A percentile compares a stretch with the other conserved stretches of the same genome.
Conservation (phyloP, 2,797 vertebrate species). For the Antrozous pallidus region DNA sequence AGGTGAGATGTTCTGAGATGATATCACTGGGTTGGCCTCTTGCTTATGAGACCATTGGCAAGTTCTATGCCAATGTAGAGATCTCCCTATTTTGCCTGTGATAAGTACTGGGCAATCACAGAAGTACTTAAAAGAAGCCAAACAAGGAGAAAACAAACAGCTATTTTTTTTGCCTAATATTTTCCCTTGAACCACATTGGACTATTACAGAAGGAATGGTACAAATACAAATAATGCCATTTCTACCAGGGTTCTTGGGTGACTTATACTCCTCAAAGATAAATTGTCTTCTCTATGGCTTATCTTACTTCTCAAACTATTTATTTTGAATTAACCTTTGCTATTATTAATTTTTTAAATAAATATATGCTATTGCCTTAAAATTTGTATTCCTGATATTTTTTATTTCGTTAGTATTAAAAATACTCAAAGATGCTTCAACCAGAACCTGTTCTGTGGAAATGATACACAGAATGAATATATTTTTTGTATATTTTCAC, state of each 20-base stretch:
- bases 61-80: not conserved
- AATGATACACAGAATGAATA: not conserved
- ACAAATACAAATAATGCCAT: not conserved
- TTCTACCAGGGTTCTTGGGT: not conserved
- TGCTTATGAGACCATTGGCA: not conserved
- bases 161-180: not conserved
- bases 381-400: not conserved
- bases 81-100: constrained; percentile 11
- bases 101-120: not conserved
- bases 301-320: not conserved
- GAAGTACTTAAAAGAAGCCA: not conserved
- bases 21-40: not conserved
- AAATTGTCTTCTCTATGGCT: not conserved
- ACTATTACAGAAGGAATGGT: not conserved
- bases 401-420: not conserved
- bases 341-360: not conserved
- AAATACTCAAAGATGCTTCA: not conserved
- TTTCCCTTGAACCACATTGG: not conserved
- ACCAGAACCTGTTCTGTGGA: not conserved
- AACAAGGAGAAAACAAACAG: not conserved
- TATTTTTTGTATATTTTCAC: not conserved
- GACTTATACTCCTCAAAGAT: not conserved
- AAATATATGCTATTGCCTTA: not conserved
- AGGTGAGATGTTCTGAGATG: constrained; percentile 12
- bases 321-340: constrained; percentile 4